These are phyloP conservation scores for Arvicola amphibius DNA, from an alignment of 2,797 vertebrate species.

Conservation along the genomic window DNA sequence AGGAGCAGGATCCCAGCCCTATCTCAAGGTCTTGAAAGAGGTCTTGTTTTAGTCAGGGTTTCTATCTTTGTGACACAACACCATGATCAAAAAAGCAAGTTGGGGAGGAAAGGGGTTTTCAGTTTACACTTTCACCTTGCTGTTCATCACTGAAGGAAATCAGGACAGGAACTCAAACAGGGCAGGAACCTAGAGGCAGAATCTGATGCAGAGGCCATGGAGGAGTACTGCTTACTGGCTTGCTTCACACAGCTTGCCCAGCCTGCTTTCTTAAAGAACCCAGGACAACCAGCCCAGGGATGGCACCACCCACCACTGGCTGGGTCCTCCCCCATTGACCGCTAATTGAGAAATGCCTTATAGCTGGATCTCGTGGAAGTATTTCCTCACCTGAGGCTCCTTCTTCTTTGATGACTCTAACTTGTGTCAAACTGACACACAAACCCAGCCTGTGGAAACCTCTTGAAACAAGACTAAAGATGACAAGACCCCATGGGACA, in stretches of 20 bases:
- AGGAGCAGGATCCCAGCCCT: neutral
- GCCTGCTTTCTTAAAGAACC: neutral
- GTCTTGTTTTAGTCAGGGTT: neutral
- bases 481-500: fast-evolving
- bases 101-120: neutral
- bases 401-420: neutral
- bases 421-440: neutral
- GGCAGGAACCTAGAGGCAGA: neutral
- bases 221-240: neutral
- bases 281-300: neutral
- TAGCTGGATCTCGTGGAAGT: neutral
- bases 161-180: neutral
- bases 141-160: neutral
- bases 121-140: neutral
- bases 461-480: neutral
- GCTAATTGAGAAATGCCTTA: neutral
- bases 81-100: neutral
- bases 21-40: neutral
- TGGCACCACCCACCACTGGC: neutral
- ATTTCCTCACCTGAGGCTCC: neutral
- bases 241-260: neutral
- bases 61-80: neutral
- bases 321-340: neutral
- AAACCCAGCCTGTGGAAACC: neutral
- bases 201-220: neutral